These are phyloP conservation scores for Ditula angustiorana DNA, from an alignment of 2,888 invertebrate genomes.

Conservation along the genomic window DNA sequence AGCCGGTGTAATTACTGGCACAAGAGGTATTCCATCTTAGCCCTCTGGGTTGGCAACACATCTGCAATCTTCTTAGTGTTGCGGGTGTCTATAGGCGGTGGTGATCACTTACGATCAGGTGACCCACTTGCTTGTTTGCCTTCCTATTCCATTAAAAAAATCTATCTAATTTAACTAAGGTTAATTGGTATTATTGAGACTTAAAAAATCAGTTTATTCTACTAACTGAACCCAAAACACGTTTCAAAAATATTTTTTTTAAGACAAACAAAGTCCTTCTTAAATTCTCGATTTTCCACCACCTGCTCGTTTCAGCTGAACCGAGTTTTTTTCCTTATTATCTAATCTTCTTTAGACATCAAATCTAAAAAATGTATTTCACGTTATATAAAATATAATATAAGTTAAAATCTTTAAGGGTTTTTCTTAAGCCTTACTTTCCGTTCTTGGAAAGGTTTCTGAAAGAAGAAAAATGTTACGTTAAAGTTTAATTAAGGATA, in stretches of 20 bases:
- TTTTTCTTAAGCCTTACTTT: background rate
- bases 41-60: no score
- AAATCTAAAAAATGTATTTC: conserved; percentile 5
- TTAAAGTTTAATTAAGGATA: no score
- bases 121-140: no score
- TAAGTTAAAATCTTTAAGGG: conserved; percentile 2
- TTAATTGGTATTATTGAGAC: no score
- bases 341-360: conserved; percentile 16
- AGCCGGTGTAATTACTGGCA: no score
- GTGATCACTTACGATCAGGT: no score
- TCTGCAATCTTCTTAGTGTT: no score
- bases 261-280: background rate
- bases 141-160: no score
- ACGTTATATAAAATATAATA: background rate
- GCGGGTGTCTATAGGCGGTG: no score
- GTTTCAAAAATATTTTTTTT: background rate
- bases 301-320: conserved; percentile 10
- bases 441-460: background rate
- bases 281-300: conserved; percentile 4
- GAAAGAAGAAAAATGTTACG: background rate
- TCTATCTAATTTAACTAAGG: no score
- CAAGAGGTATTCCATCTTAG: no score
- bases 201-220: no score
- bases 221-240: background rate
- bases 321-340: conserved; percentile 8